Evolutionary conservation across 2,113 vertebrate species (phyloP).

Genomic region (Dicaeum eximium): DNA sequence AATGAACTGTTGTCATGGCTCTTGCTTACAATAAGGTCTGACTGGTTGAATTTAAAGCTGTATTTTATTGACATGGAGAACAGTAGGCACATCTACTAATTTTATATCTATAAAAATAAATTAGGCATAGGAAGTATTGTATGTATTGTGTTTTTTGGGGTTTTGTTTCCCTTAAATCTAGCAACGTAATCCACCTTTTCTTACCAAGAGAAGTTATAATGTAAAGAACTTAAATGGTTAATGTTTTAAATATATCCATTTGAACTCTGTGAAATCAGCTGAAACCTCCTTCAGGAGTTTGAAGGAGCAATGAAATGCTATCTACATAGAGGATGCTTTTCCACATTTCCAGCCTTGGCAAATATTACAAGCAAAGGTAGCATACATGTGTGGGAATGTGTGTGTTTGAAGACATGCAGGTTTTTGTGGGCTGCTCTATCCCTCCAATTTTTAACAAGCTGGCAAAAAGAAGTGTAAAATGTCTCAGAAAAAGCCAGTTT

Average conservation of each 20-base stretch:
- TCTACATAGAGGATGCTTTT: not conserved
- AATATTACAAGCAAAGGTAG: not conserved
- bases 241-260: not conserved
- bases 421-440: not conserved
- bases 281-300: not conserved
- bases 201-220: not conserved
- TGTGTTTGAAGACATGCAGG: not conserved
- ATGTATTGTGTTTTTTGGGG: not conserved
- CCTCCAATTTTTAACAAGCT: not conserved
- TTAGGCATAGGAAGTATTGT: accelerated
- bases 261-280: not conserved
- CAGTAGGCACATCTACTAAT: not conserved
- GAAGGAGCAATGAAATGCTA: not conserved
- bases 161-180: not conserved
- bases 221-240: not conserved
- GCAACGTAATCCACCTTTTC: not conserved
- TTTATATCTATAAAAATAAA: not conserved
- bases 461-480: not conserved
- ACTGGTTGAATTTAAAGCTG: not conserved
- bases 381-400: not conserved
- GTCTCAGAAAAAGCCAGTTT: not conserved
- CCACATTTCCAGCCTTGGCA: not conserved
- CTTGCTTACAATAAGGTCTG: not conserved
- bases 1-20: not conserved
- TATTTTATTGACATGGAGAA: not conserved